Percentiles rank a stretch among this genome's conserved stretches.
These are phyloP conservation scores for Spinibarbus caldwelli DNA, from an alignment of 2,797 vertebrate genomes.

Conservation along the genomic window DNA sequence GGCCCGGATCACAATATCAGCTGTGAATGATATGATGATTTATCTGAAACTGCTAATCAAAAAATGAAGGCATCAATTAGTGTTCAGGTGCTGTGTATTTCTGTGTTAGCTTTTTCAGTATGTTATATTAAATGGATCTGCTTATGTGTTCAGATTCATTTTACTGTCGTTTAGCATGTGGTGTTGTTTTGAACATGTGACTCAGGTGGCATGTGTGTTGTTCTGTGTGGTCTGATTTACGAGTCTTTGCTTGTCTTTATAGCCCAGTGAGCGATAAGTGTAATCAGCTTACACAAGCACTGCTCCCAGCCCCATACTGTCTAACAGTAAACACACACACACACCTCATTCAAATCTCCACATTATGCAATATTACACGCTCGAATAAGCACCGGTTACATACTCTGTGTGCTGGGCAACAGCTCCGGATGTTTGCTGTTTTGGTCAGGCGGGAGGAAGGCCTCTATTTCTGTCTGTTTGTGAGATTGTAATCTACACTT, in stretches of 20 bases:
- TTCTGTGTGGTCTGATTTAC: slow-evolving; percentile 52
- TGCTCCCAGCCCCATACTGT: slow-evolving; percentile 37
- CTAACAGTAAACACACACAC: slow-evolving; percentile 42
- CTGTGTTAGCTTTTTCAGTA: background rate
- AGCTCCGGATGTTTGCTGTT: slow-evolving; percentile 50
- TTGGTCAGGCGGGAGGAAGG: slow-evolving; percentile 34
- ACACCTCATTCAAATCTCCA: slow-evolving; percentile 44
- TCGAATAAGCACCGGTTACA: slow-evolving; percentile 41
- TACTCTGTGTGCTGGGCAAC: slow-evolving; percentile 22
- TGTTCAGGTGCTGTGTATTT: background rate
- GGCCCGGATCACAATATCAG: background rate
- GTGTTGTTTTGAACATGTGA: slow-evolving; percentile 50
- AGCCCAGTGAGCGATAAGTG: slow-evolving; percentile 54
- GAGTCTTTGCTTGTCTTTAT: slow-evolving; percentile 54
- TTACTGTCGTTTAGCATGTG: slow-evolving; percentile 19
- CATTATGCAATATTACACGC: slow-evolving; percentile 51
- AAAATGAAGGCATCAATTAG: slow-evolving; percentile 50
- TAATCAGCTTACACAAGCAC: slow-evolving; percentile 62
- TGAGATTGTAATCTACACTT: slow-evolving; percentile 13
- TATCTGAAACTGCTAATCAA: slow-evolving; percentile 60
- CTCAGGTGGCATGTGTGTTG: background rate
- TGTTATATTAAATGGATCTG: background rate
- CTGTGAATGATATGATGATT: too few relatives aligned
- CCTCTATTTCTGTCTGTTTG: slow-evolving; percentile 5
- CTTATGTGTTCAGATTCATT: background rate